phyloP scores from a whole-genome alignment of 1,140 invertebrate genomes.

The Pissodes strobi region DNA sequence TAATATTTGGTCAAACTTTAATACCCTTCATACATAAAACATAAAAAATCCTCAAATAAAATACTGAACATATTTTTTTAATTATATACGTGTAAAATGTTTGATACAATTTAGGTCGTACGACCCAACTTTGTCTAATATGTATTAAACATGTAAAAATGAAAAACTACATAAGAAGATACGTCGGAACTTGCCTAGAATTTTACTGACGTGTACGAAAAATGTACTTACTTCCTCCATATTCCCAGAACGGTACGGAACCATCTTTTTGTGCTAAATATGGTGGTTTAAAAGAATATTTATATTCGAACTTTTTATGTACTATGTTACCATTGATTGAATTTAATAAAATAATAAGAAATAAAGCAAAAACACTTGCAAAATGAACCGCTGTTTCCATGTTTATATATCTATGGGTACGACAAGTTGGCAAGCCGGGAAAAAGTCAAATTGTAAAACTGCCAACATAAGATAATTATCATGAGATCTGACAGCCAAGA shows the following conservation, averaged over 20 bases:
- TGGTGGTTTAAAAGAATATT: conserved; percentile 98
- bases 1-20: too few species aligned
- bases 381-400: conserved; percentile 18
- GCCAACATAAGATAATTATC: conserved; percentile 9
- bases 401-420: too few species aligned
- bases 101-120: too few species aligned
- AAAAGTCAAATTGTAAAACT: conserved; percentile 26
- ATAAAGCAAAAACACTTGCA: conserved; percentile 13
- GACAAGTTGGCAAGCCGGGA: too few species aligned
- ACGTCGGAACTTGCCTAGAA: conserved; percentile 33
- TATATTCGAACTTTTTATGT: conserved; percentile 93
- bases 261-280: conserved; percentile 98
- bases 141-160: too few species aligned
- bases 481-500: too few species aligned
- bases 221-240: conserved; percentile 91
- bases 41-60: too few species aligned
- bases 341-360: conserved; percentile 22
- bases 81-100: too few species aligned
- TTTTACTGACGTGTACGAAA: conserved; percentile 50
- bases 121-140: too few species aligned
- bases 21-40: too few species aligned
- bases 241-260: conserved; percentile 97
- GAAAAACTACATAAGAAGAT: too few species aligned
- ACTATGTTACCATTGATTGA: conserved; percentile 48
- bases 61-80: too few species aligned